Evolutionary conservation across 2,797 vertebrate species (phyloP).

Genomic region (Argentina silus): DNA sequence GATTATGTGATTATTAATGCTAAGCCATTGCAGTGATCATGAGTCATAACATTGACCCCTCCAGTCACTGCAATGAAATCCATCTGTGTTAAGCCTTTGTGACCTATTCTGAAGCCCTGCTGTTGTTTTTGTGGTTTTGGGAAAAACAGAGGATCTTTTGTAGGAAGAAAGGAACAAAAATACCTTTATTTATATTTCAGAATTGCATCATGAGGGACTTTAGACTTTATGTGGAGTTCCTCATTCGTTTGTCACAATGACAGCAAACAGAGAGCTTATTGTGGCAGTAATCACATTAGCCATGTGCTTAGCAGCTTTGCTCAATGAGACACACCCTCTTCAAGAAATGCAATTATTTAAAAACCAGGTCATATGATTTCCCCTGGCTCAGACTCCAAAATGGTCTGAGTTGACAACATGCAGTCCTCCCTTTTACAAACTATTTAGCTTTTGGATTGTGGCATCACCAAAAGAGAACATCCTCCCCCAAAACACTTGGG

Average conservation of each 20-base stretch:
- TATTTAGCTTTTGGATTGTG: not conserved
- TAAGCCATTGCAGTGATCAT: constrained; percentile 3
- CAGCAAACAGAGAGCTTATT: constrained; percentile 70
- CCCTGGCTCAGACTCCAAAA: constrained; percentile 21
- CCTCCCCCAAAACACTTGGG: not conserved
- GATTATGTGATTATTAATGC: not conserved
- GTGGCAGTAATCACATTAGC: constrained; percentile 79
- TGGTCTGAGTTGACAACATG: constrained; percentile 28
- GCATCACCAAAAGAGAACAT: too few species aligned
- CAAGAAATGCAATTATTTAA: constrained; percentile 71
- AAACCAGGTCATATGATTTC: constrained; percentile 72
- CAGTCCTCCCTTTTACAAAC: constrained; percentile 11
- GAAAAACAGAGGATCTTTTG: not conserved
- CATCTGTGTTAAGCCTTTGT: not conserved
- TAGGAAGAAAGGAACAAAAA: not conserved
- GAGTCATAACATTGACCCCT: not conserved
- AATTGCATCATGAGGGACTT: not conserved
- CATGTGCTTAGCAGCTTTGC: constrained; percentile 68
- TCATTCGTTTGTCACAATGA: not conserved
- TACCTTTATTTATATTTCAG: too few species aligned
- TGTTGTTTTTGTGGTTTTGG: too few species aligned
- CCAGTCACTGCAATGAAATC: not conserved
- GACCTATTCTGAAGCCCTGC: too few species aligned
- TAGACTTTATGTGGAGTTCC: not conserved
- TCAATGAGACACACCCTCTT: constrained; percentile 65